Evolutionary conservation across 2,113 vertebrate genomes (phyloP), one percentile per base, ranked within the genome.

Genomic region (Microtus oregoni): DNA sequence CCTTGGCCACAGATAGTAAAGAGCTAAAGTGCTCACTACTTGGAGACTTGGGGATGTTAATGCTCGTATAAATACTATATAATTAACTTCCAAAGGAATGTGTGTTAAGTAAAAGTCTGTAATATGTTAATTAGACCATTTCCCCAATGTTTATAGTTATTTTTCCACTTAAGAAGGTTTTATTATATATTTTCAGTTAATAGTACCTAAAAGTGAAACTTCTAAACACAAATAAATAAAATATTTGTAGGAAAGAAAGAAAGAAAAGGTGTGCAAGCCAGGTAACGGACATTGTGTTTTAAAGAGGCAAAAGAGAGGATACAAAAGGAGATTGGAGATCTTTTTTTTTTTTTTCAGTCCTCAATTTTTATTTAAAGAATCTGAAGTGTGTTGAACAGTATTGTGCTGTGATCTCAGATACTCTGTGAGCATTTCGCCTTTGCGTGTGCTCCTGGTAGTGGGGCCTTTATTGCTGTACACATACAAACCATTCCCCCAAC

Each of bases 131-230:
- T 98, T 98, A 98, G 98, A 98, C 98, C 98, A 99, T 98, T 98
- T 99, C 99, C 98, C 98, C 99, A 99, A 98, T 99, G 99, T 99
- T 99, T 99, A 99, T 99, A 99, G 99, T 98, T 99, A 98, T 52
- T 30, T 98, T 99, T 99, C 98, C 98, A 98, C 97, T 98, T 98
- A 98, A 98, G 98, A 98, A 98, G 98, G 98, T 98, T 98, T 99
- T 98, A 98, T 98, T 99, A 98, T 98, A 98, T 98, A 98, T 98
- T 98, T 98, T 99, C 98, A 98, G 94, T 99, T 99, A 99, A 99
- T 97, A 99, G 98, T 99, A 98, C 98, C 38, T 98, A 98, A 98
- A 97, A 98, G 98, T 98, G 98, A 97, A 97, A 98, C 98, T 98
- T 99, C 98, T 97, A 98, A 98, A 98, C 97, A 98, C 97, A 99